Conservation (phyloP, 1,140 invertebrate genomes). For the Piezodorus guildinii region DNA sequence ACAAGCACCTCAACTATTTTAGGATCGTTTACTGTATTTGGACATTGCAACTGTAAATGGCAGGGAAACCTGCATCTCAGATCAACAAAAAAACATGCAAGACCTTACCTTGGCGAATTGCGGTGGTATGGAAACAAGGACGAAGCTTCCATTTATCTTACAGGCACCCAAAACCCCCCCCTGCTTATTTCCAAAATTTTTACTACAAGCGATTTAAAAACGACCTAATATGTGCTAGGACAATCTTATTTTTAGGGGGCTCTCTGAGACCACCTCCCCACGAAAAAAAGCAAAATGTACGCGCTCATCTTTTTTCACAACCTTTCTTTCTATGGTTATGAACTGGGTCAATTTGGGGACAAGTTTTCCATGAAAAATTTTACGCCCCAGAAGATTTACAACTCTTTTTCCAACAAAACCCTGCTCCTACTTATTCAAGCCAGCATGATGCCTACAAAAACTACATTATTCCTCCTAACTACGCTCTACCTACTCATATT, state of each 20-base stretch:
- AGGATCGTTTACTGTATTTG: slow-evolving; percentile 37
- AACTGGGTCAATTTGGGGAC: neutral
- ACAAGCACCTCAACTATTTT: slow-evolving; percentile 35
- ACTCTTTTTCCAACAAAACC: neutral
- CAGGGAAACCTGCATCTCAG: slow-evolving; percentile 28
- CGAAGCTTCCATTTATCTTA: neutral
- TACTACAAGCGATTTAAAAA: neutral
- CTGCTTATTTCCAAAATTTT: neutral
- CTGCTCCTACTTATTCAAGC: neutral
- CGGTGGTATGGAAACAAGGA: neutral
- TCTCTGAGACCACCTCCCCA: slow-evolving; percentile 25
- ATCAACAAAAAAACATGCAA: slow-evolving; percentile 14
- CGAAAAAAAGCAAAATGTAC: slow-evolving; percentile 15
- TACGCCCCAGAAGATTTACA: neutral
- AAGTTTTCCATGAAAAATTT: neutral
- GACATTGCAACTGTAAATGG: slow-evolving; percentile 35
- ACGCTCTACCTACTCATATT: neutral
- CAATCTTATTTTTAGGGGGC: slow-evolving; percentile 19
- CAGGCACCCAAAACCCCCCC: neutral
- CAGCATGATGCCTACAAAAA: neutral
- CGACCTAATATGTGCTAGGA: neutral
- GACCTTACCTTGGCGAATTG: neutral
- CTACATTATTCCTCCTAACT: neutral
- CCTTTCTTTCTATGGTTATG: slow-evolving; percentile 21
- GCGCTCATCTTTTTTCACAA: slow-evolving; percentile 20